These are phyloP conservation scores for Bradypodion ventrale DNA, from an alignment of 2,797 vertebrate species.

Conservation along the genomic window DNA sequence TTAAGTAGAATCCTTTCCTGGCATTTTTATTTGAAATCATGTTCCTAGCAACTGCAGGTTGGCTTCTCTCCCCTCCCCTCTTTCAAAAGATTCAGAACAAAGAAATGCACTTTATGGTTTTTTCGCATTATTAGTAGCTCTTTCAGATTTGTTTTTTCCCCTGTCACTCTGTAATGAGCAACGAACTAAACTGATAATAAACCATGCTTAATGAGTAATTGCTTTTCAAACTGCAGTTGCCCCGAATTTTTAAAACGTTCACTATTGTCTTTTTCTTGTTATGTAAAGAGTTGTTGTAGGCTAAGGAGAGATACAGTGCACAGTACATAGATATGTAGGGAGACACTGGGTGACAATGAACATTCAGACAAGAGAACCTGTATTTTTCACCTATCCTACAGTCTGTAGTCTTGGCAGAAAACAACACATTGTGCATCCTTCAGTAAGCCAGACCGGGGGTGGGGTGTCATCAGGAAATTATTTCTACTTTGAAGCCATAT, in stretches of 20 bases:
- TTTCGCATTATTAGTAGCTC: constrained; percentile 61
- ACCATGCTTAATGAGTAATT: constrained; percentile 55
- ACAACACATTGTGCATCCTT: too few species aligned
- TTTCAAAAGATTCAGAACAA: constrained; percentile 51
- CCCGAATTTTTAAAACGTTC: constrained; percentile 12
- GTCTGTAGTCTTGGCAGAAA: not conserved
- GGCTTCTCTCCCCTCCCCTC: not conserved
- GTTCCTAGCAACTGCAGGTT: constrained; percentile 51
- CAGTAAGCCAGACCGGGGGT: too few species aligned
- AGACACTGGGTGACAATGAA: not conserved
- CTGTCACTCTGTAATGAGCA: constrained; percentile 60
- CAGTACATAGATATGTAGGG: not conserved
- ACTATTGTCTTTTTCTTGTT: constrained; percentile 24
- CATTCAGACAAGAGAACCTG: not conserved
- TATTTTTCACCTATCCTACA: not conserved
- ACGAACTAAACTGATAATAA: constrained; percentile 56
- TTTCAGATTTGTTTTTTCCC: constrained; percentile 61
- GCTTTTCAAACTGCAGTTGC: constrained; percentile 50
- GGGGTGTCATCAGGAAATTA: not conserved
- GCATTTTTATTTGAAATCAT: constrained; percentile 59
- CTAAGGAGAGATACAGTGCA: not conserved
- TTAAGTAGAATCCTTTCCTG: constrained; percentile 60
- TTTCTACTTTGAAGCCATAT: too few species aligned
- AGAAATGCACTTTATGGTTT: constrained; percentile 53
- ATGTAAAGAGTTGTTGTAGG: not conserved